phyloP scores from a whole-genome alignment of 2,888 invertebrate species.

The Heterodera filipjevi region DNA sequence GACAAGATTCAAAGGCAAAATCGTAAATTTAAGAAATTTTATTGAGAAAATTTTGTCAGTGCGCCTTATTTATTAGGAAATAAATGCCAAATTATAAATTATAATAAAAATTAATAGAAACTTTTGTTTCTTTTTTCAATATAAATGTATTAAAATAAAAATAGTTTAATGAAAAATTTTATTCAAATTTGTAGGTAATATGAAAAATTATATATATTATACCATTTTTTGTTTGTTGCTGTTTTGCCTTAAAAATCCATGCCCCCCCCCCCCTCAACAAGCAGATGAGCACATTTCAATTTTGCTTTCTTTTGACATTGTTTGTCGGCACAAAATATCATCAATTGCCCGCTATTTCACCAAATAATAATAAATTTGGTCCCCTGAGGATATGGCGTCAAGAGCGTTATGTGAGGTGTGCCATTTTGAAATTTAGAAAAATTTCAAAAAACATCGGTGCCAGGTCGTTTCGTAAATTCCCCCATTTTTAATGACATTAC shows the following conservation, averaged over 20 bases:
- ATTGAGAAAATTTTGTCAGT: too few relatives aligned
- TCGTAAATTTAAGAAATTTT: not conserved
- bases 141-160: not conserved
- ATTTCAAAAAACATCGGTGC: not conserved
- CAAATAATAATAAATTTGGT: not conserved
- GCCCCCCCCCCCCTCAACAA: too few relatives aligned
- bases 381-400: constrained; percentile 19
- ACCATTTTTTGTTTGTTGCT: not conserved
- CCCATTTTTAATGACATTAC: too few relatives aligned
- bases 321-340: not conserved
- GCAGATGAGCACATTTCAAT: not conserved
- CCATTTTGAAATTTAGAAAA: not conserved
- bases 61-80: too few relatives aligned
- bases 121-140: too few relatives aligned
- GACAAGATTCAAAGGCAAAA: too few relatives aligned
- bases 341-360: not conserved
- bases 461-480: not conserved
- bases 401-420: not conserved
- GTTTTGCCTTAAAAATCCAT: not conserved
- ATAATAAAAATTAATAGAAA: too few relatives aligned
- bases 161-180: not conserved
- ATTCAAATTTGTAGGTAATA: not conserved
- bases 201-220: not conserved
- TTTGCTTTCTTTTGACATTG: not conserved
- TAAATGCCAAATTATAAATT: not conserved